phyloP scores from a whole-genome alignment of 2,113 vertebrate genomes.

The Poeciliopsis occidentalis region DNA sequence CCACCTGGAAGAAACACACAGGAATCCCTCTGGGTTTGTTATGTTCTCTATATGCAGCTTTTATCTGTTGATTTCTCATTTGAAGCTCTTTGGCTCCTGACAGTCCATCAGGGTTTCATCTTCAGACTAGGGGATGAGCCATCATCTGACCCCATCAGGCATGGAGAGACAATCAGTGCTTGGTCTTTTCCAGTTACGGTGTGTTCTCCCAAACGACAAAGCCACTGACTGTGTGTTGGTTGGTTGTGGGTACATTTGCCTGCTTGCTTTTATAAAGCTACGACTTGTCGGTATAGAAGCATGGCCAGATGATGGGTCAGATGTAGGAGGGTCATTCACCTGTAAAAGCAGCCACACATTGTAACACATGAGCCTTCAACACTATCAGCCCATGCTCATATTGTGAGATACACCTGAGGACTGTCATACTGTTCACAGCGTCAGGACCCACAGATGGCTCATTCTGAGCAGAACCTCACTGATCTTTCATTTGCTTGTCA shows the following conservation, averaged over 20 bases:
- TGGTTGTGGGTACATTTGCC: constrained; percentile 53
- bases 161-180: constrained; percentile 78
- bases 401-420: constrained; percentile 73
- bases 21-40: constrained; percentile 46
- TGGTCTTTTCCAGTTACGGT: constrained; percentile 72
- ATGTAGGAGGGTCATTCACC: constrained; percentile 66
- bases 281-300: constrained; percentile 48
- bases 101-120: constrained; percentile 76
- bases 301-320: constrained; percentile 53
- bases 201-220: constrained; percentile 71
- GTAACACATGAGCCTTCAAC: constrained; percentile 56
- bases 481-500: constrained; percentile 71
- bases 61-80: constrained; percentile 75
- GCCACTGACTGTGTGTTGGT: constrained; percentile 56
- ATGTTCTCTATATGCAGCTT: constrained; percentile 61
- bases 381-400: constrained; percentile 57
- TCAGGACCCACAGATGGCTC: constrained; percentile 62
- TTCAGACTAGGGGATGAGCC: constrained; percentile 63
- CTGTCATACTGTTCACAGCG: constrained; percentile 48
- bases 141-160: constrained; percentile 79
- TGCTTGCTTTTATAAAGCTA: constrained; percentile 34
- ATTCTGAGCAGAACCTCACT: constrained; percentile 57
- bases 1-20: constrained; percentile 49
- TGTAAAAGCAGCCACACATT: constrained; percentile 71
- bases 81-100: constrained; percentile 73